Base-by-base conservation (phyloP, 2,113 vertebrate genomes). In the Drymodes brunneopygia region DNA sequence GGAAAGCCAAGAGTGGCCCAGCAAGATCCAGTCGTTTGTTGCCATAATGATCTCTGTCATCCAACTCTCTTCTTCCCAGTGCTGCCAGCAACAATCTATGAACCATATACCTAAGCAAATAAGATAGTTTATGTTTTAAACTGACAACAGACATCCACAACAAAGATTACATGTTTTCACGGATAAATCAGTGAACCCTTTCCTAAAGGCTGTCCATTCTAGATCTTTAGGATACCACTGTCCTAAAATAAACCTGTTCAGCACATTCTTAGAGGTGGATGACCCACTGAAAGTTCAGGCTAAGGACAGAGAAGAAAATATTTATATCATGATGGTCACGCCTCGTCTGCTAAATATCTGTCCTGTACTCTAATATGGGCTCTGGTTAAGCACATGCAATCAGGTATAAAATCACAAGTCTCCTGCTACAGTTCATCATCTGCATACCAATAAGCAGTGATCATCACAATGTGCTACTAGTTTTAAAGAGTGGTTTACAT, bases 21-120 rank as follows among this genome's bases (percentile, higher is more conserved):
- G 99, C 99, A n/a, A 99, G 98, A 97, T 99, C 99, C 97, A 99
- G 97, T 86, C 99, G 99, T 97, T 99, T 99, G 97, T 99, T 99
- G 94, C 99, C 99, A 54, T 99, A 99, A 95, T 99, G 99, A 99
- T 99, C 99, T 98, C 99, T 98, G 98, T 99, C 99, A 57, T 99
- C 99, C 48, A 99, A 97, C 95, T 99, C 99, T 94, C 99, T 98
- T 92, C 99, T 98, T 54, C 99, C 99, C 44, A 99, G 98, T 48
- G 99, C 99, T 24, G 99, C 99, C 23, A 99, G 97, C 86, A 99
- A 98, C 75, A 99, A 95, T 88, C 99, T 98, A 93, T 99, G 99
- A 80, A 99, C 99, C 99, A 99, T 99, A 80, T 99, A 99, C 95
- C 99, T 99, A 88, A n/a, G 84, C 38, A 91, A 77, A 66, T 48